Evolutionary conservation across 2,797 vertebrate species (phyloP), one percentile per base, ranked within the genome.

Genomic region (Diplodus sargus): DNA sequence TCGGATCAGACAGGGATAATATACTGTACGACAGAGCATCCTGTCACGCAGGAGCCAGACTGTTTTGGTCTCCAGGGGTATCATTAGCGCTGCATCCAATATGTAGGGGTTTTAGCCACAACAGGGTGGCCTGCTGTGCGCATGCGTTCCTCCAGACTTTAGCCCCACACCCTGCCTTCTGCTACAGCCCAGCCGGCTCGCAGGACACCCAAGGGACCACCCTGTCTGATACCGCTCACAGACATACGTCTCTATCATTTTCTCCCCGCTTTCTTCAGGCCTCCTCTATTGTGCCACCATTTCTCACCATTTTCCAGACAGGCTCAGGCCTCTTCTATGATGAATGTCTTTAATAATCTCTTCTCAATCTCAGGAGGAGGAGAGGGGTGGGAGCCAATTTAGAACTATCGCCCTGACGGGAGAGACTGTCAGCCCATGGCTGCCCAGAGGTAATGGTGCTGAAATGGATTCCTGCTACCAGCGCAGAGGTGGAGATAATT

Each of bases 331-430:
- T 78, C 76, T 64, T 30, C 81, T 75, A 79, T 94, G 93, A 94
- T 93, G 72, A 93, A 95, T 93, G 92, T 81, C 82, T 91, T 91
- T 94, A 93, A 95, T 95, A 93, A 94, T 94, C 89, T 92, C 81
- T 91, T 91, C 88, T 91, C 90, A 89, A 91, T 94, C 93, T 92
- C 90, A 78, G 86, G 88, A 89, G 91, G 87, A 83, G 90, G 80
- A 80, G 75, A 90, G 74, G 86, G 90, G 86, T 82, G 88, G 91
- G 77, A 91, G 92, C 90, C 92, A 93, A 93, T 94, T 94, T 93
- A 91, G 87, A 92, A 89, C 81, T 87, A 89, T 90, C 79, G 76
- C 84, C 88, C 91, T 92, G 90, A 91, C 53, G 82, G 87, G 89
- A 93, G 86, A 92, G 86, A 88, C 86, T 70, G 87, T 91, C 89